phyloP scores from a whole-genome alignment of 2,888 invertebrate genomes.

The Oconnorella tubifera region DNA sequence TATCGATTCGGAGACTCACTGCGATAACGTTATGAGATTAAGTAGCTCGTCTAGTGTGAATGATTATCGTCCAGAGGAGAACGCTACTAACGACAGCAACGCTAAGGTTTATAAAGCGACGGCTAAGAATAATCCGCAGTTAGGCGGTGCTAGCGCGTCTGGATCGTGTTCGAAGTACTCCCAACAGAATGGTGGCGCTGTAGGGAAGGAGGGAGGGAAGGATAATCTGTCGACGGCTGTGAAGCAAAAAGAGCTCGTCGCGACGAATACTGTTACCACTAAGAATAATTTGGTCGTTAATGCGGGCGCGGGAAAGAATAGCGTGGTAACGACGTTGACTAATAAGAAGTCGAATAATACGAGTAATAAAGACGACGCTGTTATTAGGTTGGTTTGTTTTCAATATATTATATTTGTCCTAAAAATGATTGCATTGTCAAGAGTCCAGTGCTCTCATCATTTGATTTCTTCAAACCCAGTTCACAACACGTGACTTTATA shows the following conservation, averaged over 20 bases:
- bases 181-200: background rate
- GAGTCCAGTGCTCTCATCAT: too few species aligned
- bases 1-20: too few species aligned
- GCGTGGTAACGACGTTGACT: background rate
- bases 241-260: background rate
- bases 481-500: too few species aligned
- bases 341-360: slow-evolving; percentile 16
- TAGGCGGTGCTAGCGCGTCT: background rate
- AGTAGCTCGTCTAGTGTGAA: slow-evolving; percentile 8
- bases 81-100: background rate
- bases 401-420: too few species aligned
- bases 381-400: slow-evolving; percentile 12
- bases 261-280: background rate
- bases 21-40: too few species aligned
- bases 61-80: slow-evolving; percentile 8
- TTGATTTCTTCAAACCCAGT: too few species aligned
- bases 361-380: slow-evolving; percentile 15
- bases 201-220: background rate
- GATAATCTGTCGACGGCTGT: background rate
- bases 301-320: background rate
- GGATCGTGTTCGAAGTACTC: background rate
- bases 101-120: slow-evolving; percentile 13
- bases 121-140: slow-evolving; percentile 5
- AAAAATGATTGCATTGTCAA: too few species aligned
- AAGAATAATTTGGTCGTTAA: background rate